phyloP scores from a whole-genome alignment of 1,140 invertebrate genomes.

The Copidosoma floridanum region DNA sequence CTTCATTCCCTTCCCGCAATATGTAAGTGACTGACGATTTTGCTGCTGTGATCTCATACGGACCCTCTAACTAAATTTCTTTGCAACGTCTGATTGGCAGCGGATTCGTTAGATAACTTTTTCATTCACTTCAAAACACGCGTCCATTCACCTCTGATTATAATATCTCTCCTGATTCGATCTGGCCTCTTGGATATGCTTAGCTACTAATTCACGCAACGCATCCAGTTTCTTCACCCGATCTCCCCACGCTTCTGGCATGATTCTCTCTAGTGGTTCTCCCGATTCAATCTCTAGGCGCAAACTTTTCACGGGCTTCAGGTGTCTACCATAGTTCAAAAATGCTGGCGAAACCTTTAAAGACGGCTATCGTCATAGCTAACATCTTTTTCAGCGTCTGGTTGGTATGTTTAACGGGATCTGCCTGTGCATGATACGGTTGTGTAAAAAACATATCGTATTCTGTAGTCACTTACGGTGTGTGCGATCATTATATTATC shows the following conservation, averaged over 20 bases:
- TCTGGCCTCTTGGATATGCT: background rate
- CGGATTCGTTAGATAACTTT: background rate
- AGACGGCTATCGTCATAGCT: background rate
- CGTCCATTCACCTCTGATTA: background rate
- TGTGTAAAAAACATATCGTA: background rate
- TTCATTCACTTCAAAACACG: background rate
- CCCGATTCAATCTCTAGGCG: background rate
- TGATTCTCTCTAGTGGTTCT: background rate
- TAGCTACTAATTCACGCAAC: background rate
- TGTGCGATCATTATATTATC: background rate
- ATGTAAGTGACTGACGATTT: no score
- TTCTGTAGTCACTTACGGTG: background rate
- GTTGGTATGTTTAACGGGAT: slow-evolving; percentile 5
- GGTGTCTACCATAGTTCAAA: slow-evolving; percentile 22
- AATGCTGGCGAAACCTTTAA: slow-evolving; percentile 12
- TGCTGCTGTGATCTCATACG: no score
- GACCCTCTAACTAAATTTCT: no score
- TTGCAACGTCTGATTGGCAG: background rate
- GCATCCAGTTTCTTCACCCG: slow-evolving; percentile 5
- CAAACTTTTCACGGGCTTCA: background rate
- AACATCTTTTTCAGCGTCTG: slow-evolving; percentile 9
- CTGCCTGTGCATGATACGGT: slow-evolving; percentile 4
- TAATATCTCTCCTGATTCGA: slow-evolving; percentile 1
- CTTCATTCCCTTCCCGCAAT: no score
- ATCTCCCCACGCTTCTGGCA: slow-evolving; percentile 14